Evolutionary conservation across 2,888 invertebrate genomes (phyloP).

Genomic region (Salpingus planirostris): DNA sequence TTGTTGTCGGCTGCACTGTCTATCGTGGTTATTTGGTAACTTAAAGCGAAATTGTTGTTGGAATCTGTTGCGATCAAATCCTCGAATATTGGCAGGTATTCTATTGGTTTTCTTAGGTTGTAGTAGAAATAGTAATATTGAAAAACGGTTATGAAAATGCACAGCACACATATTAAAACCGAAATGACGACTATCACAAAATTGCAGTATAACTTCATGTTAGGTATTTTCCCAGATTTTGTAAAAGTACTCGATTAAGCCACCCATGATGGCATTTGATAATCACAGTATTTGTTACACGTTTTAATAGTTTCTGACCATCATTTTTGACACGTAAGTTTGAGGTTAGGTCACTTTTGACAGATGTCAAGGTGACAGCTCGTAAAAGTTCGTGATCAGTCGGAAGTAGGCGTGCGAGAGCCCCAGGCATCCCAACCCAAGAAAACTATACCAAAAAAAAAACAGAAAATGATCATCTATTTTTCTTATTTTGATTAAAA

Average conservation of each 20-base stretch:
- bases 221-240: slow-evolving; percentile 12
- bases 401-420: too few relatives aligned
- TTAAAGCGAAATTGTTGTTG: slow-evolving; percentile 21
- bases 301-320: too few relatives aligned
- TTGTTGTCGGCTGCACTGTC: slow-evolving; percentile 24
- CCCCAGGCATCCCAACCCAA: too few relatives aligned
- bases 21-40: slow-evolving; percentile 20
- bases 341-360: too few relatives aligned
- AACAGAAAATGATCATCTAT: too few relatives aligned
- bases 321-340: too few relatives aligned
- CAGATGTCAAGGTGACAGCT: too few relatives aligned
- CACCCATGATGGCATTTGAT: slow-evolving; percentile 3
- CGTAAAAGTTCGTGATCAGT: too few relatives aligned
- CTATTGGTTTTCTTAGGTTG: slow-evolving; percentile 23
- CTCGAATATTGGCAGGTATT: slow-evolving; percentile 34
- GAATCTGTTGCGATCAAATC: slow-evolving; percentile 36
- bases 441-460: too few relatives aligned
- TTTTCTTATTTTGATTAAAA: too few relatives aligned
- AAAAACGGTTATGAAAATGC: slow-evolving; percentile 32
- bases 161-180: slow-evolving; percentile 36
- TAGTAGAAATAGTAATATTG: slow-evolving; percentile 34
- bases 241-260: background rate
- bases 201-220: slow-evolving; percentile 17
- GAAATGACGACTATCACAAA: slow-evolving; percentile 29
- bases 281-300: too few relatives aligned